Percentiles rank a stretch among this genome's conserved stretches.
Conservation (phyloP, 1,140 invertebrate species). For the Philotrypesis tridentata region DNA sequence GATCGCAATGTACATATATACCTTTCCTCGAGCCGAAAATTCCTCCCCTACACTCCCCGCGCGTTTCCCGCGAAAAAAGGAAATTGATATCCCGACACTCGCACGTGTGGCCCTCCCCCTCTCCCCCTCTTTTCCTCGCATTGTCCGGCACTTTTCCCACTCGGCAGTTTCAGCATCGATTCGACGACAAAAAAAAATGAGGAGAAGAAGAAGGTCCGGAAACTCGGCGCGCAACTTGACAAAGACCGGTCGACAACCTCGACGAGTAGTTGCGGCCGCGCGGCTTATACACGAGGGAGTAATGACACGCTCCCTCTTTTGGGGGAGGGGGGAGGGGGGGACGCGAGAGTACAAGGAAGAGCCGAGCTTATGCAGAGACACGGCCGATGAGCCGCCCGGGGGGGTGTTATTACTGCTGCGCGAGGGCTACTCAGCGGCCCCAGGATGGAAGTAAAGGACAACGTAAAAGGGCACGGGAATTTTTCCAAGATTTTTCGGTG, state of each 20-base stretch:
- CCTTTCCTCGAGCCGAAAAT: neutral
- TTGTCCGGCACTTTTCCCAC: slow-evolving; percentile 29
- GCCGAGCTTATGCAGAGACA: neutral
- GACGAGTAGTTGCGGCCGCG: no score
- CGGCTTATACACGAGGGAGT: neutral
- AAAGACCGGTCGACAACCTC: neutral
- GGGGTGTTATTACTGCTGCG: slow-evolving; percentile 1
- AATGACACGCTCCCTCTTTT: slow-evolving; percentile 14
- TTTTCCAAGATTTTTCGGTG: neutral
- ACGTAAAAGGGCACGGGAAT: neutral
- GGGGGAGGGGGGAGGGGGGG: no score
- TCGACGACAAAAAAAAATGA: no score
- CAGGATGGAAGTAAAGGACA: no score
- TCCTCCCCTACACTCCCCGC: slow-evolving; percentile 5
- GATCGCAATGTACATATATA: neutral
- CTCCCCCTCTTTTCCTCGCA: slow-evolving; percentile 1
- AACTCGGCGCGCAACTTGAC: neutral
- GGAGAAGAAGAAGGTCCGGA: no score
- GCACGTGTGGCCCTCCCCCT: neutral
- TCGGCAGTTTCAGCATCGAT: no score
- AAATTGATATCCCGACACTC: slow-evolving; percentile 20
- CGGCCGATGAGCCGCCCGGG: neutral
- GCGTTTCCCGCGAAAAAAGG: neutral
- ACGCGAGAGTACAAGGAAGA: neutral
- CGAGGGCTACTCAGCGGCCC: neutral